phyloP scores from a whole-genome alignment of 2,888 invertebrate genomes.

The Noctua fimbriata region DNA sequence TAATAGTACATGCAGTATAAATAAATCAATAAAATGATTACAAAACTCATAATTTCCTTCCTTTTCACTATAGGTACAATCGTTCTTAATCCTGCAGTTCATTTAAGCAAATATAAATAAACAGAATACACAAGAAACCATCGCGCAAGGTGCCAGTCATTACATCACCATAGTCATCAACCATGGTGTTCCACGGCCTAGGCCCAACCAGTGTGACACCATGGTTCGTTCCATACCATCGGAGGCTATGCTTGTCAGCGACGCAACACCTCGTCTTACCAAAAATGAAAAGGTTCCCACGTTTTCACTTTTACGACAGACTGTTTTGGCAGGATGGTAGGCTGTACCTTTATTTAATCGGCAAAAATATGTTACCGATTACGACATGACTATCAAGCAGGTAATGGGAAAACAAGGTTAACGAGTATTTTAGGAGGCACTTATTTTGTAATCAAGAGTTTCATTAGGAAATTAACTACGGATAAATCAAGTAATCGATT shows the following conservation, averaged over 20 bases:
- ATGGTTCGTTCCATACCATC: slow-evolving; percentile 45
- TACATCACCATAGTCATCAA: slow-evolving; percentile 14
- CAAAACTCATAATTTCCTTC: not conserved
- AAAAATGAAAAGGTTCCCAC: slow-evolving; percentile 24
- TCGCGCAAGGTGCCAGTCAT: not conserved
- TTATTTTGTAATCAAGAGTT: not conserved
- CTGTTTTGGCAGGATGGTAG: not conserved
- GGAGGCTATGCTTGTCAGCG: slow-evolving; percentile 28
- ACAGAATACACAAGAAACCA: not conserved
- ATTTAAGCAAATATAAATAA: not conserved
- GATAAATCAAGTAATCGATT: not conserved
- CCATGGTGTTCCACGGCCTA: slow-evolving; percentile 23
- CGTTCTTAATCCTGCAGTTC: not conserved
- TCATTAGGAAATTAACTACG: not conserved
- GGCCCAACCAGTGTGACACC: slow-evolving; percentile 14
- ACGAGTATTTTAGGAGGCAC: too few species aligned
- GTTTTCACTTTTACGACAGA: slow-evolving; percentile 49
- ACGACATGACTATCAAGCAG: not conserved
- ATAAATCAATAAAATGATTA: too few species aligned
- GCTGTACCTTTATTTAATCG: slow-evolving; percentile 11
- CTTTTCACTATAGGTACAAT: not conserved
- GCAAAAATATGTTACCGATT: slow-evolving; percentile 1
- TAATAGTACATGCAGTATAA: too few species aligned
- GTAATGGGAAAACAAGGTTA: not conserved
- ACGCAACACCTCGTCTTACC: slow-evolving; percentile 11